Evolutionary conservation across 2,888 invertebrate species (phyloP).

Genomic region (Drosophila siamana): DNA sequence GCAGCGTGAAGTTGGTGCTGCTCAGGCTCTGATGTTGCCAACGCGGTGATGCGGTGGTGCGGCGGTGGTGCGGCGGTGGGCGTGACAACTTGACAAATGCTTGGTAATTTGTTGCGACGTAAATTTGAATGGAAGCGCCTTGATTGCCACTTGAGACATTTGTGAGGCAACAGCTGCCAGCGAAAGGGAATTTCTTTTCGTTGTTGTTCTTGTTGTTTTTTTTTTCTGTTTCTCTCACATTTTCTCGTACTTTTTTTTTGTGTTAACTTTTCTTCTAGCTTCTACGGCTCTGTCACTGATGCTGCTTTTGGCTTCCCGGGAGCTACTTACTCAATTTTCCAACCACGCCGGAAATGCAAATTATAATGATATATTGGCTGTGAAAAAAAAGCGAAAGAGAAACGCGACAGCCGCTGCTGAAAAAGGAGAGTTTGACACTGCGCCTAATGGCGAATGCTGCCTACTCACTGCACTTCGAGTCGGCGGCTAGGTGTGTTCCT

Average conservation of each 20-base stretch:
- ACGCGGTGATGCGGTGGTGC: neutral
- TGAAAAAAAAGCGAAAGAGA: conserved; percentile 74
- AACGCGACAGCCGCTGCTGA: conserved; percentile 60
- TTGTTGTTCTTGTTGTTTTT: no score
- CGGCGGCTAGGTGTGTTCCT: conserved; percentile 5
- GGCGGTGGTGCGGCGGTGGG: conserved; percentile 19
- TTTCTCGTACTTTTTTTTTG: conserved; percentile 8
- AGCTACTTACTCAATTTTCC: conserved; percentile 74
- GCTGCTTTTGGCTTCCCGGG: conserved; percentile 4
- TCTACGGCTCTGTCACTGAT: conserved; percentile 10
- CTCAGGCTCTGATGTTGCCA: neutral
- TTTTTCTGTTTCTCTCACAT: neutral
- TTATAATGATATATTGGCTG: conserved; percentile 83
- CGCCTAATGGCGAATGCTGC: conserved; percentile 38
- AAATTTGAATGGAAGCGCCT: conserved; percentile 83
- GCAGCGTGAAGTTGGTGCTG: neutral
- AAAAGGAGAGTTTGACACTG: conserved; percentile 19
- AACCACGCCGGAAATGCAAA: conserved; percentile 78
- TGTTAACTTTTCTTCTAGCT: conserved; percentile 4
- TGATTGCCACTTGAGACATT: conserved; percentile 85
- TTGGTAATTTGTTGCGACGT: conserved; percentile 83
- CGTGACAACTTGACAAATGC: conserved; percentile 82
- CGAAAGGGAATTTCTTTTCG: conserved; percentile 65
- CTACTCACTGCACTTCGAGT: conserved; percentile 6
- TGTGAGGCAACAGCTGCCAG: conserved; percentile 78